Evolutionary conservation across 1,140 invertebrate species (phyloP).

Genomic region (Ceratitis capitata): DNA sequence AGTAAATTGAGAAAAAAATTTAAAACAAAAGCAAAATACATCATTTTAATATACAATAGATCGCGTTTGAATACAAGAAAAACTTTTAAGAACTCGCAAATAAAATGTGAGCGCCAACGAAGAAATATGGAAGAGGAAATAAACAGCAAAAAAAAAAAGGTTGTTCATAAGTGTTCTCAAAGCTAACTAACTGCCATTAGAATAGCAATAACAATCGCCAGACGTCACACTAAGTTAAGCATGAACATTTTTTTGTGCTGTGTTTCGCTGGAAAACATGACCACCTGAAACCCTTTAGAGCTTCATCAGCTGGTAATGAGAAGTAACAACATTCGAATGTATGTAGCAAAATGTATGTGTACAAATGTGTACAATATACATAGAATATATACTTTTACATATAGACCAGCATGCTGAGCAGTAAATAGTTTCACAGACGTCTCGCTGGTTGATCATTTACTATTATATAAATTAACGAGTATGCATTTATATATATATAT

Average conservation of each 20-base stretch:
- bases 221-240: slow-evolving; percentile 42
- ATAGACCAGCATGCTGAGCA: background rate
- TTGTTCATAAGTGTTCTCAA: background rate
- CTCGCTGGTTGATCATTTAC: background rate
- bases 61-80: too few relatives aligned
- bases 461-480: too few relatives aligned
- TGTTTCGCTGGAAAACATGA: background rate
- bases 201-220: background rate
- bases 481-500: background rate
- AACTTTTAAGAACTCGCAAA: too few relatives aligned
- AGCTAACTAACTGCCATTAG: background rate
- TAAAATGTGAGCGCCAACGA: too few relatives aligned
- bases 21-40: too few relatives aligned
- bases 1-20: too few relatives aligned
- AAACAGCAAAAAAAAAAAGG: background rate
- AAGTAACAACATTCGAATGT: background rate
- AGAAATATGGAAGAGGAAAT: background rate
- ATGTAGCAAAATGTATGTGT: background rate
- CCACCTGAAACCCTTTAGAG: background rate
- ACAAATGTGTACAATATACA: background rate
- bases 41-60: too few relatives aligned
- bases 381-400: background rate
- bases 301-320: background rate
- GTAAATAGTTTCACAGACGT: background rate
- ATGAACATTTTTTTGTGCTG: background rate